Base-by-base conservation (phyloP, 2,797 vertebrate genomes). In the Clarias laeviceps region DNA sequence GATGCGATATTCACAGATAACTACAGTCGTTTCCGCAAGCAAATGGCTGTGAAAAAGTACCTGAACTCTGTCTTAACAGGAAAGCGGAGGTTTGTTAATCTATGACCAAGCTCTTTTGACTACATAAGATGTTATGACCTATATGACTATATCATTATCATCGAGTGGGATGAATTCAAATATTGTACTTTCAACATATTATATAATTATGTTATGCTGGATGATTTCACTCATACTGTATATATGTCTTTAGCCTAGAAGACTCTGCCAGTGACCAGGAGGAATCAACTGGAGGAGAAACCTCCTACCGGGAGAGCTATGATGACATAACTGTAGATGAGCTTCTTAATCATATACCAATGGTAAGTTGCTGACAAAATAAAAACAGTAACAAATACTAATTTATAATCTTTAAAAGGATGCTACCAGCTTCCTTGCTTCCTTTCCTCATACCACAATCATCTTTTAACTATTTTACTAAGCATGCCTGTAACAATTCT, bases 11-110 rank as follows among this genome's bases (percentile, higher is more conserved):
- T 99, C 87, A 99, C 98, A 22, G 97, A 99, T 94, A 98, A 97
- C 92, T 99, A 99, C 92, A 98, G 97, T 83, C 97, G 98, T 88
- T 97, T 98, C 88, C 95, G 97, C 88, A 99, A 99, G 93, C 97
- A 98, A 93, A 98, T 98, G 97, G 97, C 97, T 1, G 95, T 97
- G 87, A 98, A 97, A 94, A 99, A 99, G 90, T 99, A 98, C 88
- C 93, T 99, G 91, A 97, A 97, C 89, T 97, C 97, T 50, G 95
- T 99, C 88, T 91, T 99, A 89, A 96, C 97, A 84, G 97, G 97
- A 80, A 98, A 98, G 91, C 96, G 97, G 93, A 99, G 97, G 98
- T 99, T 94, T 14, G 84, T 50, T 27, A 2, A 29, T 29, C 22
- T 15, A 24, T 65, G 37, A n/a, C 56, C 61, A 76, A 64, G 34